Evolutionary conservation across 2,888 invertebrate genomes (phyloP), one percentile per base, ranked within the genome.

Genomic region (Portevinia maculata): DNA sequence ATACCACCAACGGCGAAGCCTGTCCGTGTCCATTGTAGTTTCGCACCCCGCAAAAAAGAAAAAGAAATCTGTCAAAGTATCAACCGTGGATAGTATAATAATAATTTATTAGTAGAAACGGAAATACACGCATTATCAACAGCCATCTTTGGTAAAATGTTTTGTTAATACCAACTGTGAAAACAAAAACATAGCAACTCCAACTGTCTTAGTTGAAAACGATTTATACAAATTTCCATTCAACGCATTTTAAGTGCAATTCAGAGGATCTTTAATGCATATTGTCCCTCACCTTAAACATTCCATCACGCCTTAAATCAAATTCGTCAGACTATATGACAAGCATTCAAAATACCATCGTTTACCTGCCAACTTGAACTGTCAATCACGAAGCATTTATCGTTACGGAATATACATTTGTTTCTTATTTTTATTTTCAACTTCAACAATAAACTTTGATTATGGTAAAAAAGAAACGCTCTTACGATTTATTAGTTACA

Each of bases 221-320:
- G 24, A 3, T 24, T 24, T 24, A 5, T 24, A 3, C 24, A 24
- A 24, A 24, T 3, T n/a, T 24, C 24, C 24, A 24, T 24, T 24
- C n/a, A n/a, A n/a, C n/a, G 53, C 32, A 59, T 73, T 39, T 11
- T 28, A 73, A 44, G 53, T 74, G 74, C 67, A 79, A 74, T 74
- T 67, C 74, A 55, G 32, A 55, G n/a, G 53, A 73, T 57, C 65
- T 59, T 59, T 59, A 44, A 67, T 67, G 28, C 21, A 32, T 6
- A 46, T 34, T 24, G 46, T 75, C 39, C n/a, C n/a, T 34, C 37
- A 19, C 64, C 21, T 30, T 17, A 65, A 34, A 69, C 75, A 79
- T 75, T 69, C 69, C 79, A 46, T 55, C 67, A 79, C 74, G 67
- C 62, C 67, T 69, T 13, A 28, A 64, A 13, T 64, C 60, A 15